Percentiles rank a stretch among this genome's conserved stretches.
These are phyloP conservation scores for Scylla paramamosain DNA, from an alignment of 1,140 invertebrate species.

Conservation along the genomic window DNA sequence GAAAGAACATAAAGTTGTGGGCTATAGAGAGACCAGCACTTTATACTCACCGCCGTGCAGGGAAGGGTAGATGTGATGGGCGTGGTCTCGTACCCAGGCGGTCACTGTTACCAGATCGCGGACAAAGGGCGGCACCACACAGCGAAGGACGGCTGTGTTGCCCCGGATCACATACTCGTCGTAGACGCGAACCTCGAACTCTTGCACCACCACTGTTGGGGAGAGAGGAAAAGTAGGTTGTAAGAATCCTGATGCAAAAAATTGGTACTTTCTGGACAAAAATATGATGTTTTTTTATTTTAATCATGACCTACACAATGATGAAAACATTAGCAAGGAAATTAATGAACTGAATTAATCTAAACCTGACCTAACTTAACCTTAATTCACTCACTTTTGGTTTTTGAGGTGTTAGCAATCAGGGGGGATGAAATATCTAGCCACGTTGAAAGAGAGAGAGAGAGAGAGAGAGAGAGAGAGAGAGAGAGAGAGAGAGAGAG, in stretches of 20 bases:
- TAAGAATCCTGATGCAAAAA: background rate
- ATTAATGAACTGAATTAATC: too few relatives aligned
- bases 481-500: constrained; percentile 41
- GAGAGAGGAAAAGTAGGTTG: background rate
- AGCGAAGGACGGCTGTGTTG: constrained; percentile 94
- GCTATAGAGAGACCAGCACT: background rate
- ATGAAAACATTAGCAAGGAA: too few relatives aligned
- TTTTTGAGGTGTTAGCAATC: background rate
- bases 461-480: constrained; percentile 41
- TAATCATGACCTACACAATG: too few relatives aligned
- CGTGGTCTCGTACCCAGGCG: constrained; percentile 84
- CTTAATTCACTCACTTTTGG: background rate
- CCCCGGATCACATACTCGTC: constrained; percentile 96
- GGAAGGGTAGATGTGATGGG: constrained; percentile 67
- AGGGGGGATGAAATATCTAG: background rate
- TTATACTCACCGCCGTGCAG: constrained; percentile 61
- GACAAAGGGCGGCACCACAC: constrained; percentile 95
- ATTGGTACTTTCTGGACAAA: background rate
- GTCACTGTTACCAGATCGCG: constrained; percentile 94
- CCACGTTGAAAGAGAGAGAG: background rate
- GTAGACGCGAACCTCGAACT: constrained; percentile 81
- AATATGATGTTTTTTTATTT: background rate
- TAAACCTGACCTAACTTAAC: background rate
- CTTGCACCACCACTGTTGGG: constrained; percentile 78
- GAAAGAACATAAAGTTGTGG: too few relatives aligned